Base-by-base conservation (phyloP, 1,140 invertebrate species). In the Planococcus citri region DNA sequence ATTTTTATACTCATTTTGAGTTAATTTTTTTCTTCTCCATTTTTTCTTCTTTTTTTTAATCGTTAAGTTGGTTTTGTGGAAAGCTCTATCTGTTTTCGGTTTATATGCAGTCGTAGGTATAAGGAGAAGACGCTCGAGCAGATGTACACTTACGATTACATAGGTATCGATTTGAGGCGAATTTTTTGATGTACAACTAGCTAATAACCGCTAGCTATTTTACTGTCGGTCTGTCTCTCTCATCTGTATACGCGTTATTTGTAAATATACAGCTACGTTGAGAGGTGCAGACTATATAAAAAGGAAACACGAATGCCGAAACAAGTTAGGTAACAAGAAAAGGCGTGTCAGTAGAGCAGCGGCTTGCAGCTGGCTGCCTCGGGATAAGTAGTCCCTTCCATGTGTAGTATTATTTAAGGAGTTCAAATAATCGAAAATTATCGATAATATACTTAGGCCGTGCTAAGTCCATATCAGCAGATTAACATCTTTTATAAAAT, bases 271-370 rank as follows among this genome's bases (percentile, higher is more conserved):
- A 33, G 4, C 12, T 33, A 12, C 29, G n/a, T n/a, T n/a, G n/a
- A n/a, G 29, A 12, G 12, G 29, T 6, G 29, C 29, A 33, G 29
- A 33, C 29, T 33, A 33, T 33, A 33, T n/a, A n/a, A n/a, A n/a
- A n/a, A 33, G 12, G 29, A 51, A 64, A 64, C 60, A 25, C 60
- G 20, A 64, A 64, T 64, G 20, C 25, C 25, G 60, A 64, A 64
- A 64, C 60, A 27, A 64, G 60, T 64, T 64, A 64, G 60, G 60
- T 64, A 64, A 64, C 60, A 64, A 64, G 60, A 64, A 64, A 64
- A 64, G 60, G 60, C 60, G 60, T 64, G 60, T 24, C 25, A 14
- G 25, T 58, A 27, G 60, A 64, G 60, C n/a, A n/a, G n/a, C 60
- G 25, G 60, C 60, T 64, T 64, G 60, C 60, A 64, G 60, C 60